A percentile compares a stretch with the other conserved stretches of the same genome.
Evolutionary conservation across 2,888 invertebrate genomes (phyloP).

Genomic region (Euphydryas editha): DNA sequence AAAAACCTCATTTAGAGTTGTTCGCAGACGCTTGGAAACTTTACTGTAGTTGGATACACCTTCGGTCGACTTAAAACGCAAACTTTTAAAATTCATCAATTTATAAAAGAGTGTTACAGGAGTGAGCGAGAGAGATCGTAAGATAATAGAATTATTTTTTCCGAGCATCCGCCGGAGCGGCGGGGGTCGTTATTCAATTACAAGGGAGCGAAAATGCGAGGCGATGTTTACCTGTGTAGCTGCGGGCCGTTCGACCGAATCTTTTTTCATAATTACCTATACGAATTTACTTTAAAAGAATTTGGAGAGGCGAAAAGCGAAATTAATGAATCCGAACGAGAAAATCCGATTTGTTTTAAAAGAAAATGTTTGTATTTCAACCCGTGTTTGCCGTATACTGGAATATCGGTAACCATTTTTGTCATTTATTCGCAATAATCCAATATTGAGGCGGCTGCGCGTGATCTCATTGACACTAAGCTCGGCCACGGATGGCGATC

Average conservation of each 20-base stretch:
- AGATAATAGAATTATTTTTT: constrained; percentile 73
- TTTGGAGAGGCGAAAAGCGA: constrained; percentile 25
- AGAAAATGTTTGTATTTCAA: constrained; percentile 31
- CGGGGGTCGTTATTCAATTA: constrained; percentile 63
- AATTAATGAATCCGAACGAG: constrained; percentile 30
- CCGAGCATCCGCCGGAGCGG: constrained; percentile 33
- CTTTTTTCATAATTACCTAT: constrained; percentile 62
- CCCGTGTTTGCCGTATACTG: constrained; percentile 27
- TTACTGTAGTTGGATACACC: constrained; percentile 22
- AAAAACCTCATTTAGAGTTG: constrained; percentile 30
- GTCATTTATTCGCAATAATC: constrained; percentile 78
- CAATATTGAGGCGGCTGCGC: constrained; percentile 70
- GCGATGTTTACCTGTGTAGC: constrained; percentile 70
- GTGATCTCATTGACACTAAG: constrained; percentile 80
- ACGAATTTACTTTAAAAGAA: constrained; percentile 52
- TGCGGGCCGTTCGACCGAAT: constrained; percentile 62
- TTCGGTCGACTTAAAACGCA: constrained; percentile 18
- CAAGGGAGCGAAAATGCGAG: constrained; percentile 63
- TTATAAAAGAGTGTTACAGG: constrained; percentile 26
- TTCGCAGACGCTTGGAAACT: constrained; percentile 24
- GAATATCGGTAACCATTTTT: constrained; percentile 65
- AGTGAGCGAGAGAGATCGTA: constrained; percentile 57
- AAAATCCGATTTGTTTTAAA: constrained; percentile 26
- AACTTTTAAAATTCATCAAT: constrained; percentile 31
- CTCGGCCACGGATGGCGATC: constrained; percentile 64